Evolutionary conservation across 2,888 invertebrate genomes (phyloP).

Genomic region (Crocallis elinguaria): DNA sequence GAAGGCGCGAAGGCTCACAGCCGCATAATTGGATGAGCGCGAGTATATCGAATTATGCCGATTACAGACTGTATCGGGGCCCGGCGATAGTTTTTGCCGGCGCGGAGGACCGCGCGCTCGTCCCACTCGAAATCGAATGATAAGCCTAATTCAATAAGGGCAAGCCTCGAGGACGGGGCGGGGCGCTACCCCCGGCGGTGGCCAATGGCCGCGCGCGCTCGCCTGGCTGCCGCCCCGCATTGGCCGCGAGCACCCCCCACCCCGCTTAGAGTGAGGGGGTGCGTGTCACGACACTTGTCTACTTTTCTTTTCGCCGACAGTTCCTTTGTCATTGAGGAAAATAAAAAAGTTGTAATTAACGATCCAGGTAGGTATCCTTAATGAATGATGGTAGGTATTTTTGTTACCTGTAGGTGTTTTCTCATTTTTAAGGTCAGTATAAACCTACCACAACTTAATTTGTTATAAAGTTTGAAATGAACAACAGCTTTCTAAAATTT

Average conservation of each 20-base stretch:
- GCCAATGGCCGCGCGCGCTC: slow-evolving; percentile 66
- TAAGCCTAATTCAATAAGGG: slow-evolving; percentile 92
- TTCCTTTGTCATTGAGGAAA: slow-evolving; percentile 85
- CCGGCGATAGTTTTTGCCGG: slow-evolving; percentile 72
- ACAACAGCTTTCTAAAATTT: neutral
- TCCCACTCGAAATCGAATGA: slow-evolving; percentile 87
- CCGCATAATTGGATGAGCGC: slow-evolving; percentile 80
- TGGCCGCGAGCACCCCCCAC: slow-evolving; percentile 58
- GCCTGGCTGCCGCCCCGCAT: slow-evolving; percentile 58
- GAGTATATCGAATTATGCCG: slow-evolving; percentile 81
- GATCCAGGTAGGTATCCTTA: slow-evolving; percentile 81
- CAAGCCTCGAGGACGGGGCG: slow-evolving; percentile 82
- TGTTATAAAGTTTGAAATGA: neutral
- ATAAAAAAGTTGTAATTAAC: slow-evolving; percentile 85
- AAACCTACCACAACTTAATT: slow-evolving; percentile 5
- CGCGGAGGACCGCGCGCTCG: slow-evolving; percentile 80
- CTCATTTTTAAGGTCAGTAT: slow-evolving; percentile 7
- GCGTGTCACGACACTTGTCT: slow-evolving; percentile 85
- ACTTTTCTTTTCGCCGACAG: slow-evolving; percentile 85
- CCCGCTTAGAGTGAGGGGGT: slow-evolving; percentile 65
- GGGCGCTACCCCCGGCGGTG: slow-evolving; percentile 73
- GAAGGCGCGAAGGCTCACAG: slow-evolving; percentile 64
- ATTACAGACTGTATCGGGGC: slow-evolving; percentile 81
- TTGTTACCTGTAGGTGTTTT: slow-evolving; percentile 42
- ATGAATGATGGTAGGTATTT: slow-evolving; percentile 72